Percentiles rank a stretch among this genome's conserved stretches.
Conservation (phyloP, 2,797 vertebrate genomes). For the Rachycentron canadum region DNA sequence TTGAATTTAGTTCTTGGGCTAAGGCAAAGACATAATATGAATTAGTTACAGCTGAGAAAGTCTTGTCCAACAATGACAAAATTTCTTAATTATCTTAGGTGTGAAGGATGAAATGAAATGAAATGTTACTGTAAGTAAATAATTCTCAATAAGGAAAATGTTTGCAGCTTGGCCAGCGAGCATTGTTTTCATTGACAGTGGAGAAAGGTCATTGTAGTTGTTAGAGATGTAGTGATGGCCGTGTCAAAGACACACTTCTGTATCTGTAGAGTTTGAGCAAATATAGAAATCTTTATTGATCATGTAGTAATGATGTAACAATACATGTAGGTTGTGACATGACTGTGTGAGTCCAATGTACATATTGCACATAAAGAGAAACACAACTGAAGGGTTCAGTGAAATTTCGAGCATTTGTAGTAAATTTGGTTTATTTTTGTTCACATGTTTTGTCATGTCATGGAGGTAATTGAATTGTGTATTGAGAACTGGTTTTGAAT, state of each 20-base stretch:
- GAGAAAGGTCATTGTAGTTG: not conserved
- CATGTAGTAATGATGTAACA: not conserved
- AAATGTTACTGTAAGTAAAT: not conserved
- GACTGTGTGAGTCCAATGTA: not conserved
- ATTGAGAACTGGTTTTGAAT: not conserved
- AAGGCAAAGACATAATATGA: not conserved
- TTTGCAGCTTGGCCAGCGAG: not conserved
- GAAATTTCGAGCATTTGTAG: not conserved
- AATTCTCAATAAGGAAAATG: not conserved
- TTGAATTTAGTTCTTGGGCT: conserved; percentile 5
- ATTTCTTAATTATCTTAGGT: not conserved
- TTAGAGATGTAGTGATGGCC: not conserved
- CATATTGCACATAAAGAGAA: not conserved
- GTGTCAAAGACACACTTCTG: not conserved
- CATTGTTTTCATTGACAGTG: not conserved
- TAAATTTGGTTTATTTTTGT: too few species aligned
- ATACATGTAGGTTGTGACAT: not conserved
- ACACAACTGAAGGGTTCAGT: not conserved
- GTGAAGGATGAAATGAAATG: not conserved
- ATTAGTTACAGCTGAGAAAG: conserved; percentile 20
- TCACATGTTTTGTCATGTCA: not conserved
- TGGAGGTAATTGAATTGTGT: not conserved
- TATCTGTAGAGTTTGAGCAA: not conserved
- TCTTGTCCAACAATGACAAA: not conserved
- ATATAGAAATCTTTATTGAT: not conserved